Conservation (phyloP, 2,888 invertebrate genomes). For the Hypomecis atomaria region DNA sequence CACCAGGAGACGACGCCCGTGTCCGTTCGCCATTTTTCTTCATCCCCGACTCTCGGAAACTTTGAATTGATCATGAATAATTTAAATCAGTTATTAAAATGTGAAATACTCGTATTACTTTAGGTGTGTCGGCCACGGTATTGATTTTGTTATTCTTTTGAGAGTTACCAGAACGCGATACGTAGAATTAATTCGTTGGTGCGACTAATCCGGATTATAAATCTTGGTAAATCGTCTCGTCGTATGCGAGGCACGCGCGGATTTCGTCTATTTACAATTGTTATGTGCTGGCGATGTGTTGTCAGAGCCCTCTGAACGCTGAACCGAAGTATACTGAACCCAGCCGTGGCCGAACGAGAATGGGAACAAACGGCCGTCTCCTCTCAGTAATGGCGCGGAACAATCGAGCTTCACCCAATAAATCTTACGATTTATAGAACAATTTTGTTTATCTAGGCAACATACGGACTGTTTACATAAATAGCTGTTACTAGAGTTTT, state of each 20-base stretch:
- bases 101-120: conserved; percentile 60
- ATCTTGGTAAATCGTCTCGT: conserved; percentile 60
- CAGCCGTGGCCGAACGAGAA: conserved; percentile 5
- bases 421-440: conserved; percentile 19
- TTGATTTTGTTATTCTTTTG: conserved; percentile 45
- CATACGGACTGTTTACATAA: background rate
- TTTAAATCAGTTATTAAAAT: conserved; percentile 64
- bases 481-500: background rate
- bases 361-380: conserved; percentile 18
- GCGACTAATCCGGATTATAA: conserved; percentile 57
- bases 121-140: conserved; percentile 38
- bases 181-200: conserved; percentile 56
- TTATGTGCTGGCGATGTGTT: conserved; percentile 40
- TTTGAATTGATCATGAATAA: conserved; percentile 78
- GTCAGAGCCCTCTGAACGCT: conserved; percentile 10
- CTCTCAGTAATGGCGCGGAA: conserved; percentile 19
- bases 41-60: conserved; percentile 60
- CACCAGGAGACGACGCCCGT: conserved; percentile 50
- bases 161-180: conserved; percentile 41
- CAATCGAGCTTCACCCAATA: conserved; percentile 17
- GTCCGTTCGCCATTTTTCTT: conserved; percentile 66
- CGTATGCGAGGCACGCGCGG: conserved; percentile 67
- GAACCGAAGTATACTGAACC: conserved; percentile 8
- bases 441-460: conserved; percentile 17
- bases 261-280: conserved; percentile 58